A percentile compares a stretch with the other conserved stretches of the same genome.
These are phyloP conservation scores for Bombus pyrosoma DNA, from an alignment of 1,140 invertebrate genomes.

Conservation along the genomic window DNA sequence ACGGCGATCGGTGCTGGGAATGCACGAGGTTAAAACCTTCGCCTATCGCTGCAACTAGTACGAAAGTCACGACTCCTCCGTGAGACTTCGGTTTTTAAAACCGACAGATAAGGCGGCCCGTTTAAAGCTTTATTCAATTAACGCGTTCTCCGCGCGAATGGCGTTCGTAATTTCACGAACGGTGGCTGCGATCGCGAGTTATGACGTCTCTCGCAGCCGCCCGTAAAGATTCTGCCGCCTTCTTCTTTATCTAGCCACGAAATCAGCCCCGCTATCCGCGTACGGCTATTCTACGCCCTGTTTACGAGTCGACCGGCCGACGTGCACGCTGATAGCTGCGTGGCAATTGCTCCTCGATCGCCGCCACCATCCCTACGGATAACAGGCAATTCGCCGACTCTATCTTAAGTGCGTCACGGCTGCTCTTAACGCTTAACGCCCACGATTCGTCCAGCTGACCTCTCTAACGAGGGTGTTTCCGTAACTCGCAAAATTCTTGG, in stretches of 20 bases:
- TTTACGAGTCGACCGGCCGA: conserved; percentile 60
- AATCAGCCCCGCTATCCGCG: conserved; percentile 59
- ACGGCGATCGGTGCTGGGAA: too few relatives aligned
- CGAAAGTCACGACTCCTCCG: background rate
- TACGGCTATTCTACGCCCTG: conserved; percentile 43
- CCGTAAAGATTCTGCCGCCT: conserved; percentile 51
- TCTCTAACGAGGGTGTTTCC: background rate
- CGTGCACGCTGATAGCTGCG: conserved; percentile 52
- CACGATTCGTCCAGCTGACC: background rate
- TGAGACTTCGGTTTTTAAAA: conserved; percentile 16
- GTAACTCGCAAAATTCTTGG: too few relatives aligned
- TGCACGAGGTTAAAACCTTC: too few relatives aligned
- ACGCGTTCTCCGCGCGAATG: conserved; percentile 31
- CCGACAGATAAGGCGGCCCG: conserved; percentile 12
- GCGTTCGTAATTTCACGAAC: conserved; percentile 54
- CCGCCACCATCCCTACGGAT: conserved; percentile 45
- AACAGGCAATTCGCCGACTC: background rate
- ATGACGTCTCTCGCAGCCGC: conserved; percentile 54
- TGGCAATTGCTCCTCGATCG: conserved; percentile 55
- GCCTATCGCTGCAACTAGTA: too few relatives aligned
- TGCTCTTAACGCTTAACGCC: conserved; percentile 17
- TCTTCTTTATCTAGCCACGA: conserved; percentile 49
- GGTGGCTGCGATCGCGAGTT: conserved; percentile 55
- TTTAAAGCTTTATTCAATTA: conserved; percentile 44
- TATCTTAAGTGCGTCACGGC: conserved; percentile 27